Evolutionary conservation across 2,888 invertebrate species (phyloP).

Genomic region (Nezara viridula): DNA sequence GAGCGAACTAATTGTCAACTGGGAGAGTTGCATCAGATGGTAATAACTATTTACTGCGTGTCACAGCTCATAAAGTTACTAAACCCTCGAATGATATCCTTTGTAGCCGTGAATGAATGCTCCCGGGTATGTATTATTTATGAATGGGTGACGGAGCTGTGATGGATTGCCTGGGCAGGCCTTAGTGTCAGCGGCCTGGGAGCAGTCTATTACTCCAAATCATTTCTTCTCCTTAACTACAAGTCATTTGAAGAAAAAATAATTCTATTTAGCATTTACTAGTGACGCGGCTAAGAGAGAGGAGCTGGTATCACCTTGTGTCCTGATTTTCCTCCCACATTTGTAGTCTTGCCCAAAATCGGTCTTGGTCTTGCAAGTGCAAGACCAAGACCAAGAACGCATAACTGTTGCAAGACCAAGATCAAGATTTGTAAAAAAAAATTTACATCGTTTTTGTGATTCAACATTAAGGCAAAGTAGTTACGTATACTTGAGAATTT

Average conservation of each 20-base stretch:
- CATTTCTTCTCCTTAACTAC: not conserved
- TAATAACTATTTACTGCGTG: not conserved
- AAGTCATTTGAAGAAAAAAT: not conserved
- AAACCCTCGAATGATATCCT: not conserved
- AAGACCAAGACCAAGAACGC: too few species aligned
- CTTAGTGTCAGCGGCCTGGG: not conserved
- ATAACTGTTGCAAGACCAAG: too few species aligned
- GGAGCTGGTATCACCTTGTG: too few species aligned
- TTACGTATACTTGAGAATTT: too few species aligned
- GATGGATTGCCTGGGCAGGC: not conserved
- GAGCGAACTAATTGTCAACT: not conserved
- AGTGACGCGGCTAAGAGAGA: too few species aligned
- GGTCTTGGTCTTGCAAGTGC: too few species aligned
- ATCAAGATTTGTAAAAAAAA: too few species aligned
- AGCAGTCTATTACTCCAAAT: not conserved
- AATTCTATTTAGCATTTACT: not conserved
- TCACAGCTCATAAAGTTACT: not conserved
- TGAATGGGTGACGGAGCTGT: not conserved
- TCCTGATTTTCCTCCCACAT: too few species aligned
- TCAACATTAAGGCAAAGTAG: too few species aligned
- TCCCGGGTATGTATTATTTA: not conserved
- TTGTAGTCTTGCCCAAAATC: too few species aligned
- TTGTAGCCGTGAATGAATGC: constrained; percentile 6
- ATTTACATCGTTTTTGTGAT: too few species aligned
- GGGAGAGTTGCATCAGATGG: not conserved